Evolutionary conservation across 1,140 invertebrate species (phyloP), one percentile per base, ranked within the genome.

Genomic region (Conopomorpha cramerella): DNA sequence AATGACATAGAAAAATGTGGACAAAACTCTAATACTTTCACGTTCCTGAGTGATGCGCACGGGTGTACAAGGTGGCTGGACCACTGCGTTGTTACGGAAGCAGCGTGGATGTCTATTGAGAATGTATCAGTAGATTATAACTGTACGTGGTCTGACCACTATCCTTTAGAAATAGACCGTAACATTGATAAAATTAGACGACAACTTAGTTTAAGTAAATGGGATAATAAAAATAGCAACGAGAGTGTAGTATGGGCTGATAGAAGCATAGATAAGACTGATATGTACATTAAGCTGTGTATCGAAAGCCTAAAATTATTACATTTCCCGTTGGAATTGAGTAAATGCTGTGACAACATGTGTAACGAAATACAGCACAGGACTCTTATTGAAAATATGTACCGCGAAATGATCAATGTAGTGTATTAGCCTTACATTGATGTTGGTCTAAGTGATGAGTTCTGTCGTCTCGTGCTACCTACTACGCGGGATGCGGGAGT

Each of bases 101-200:
- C 34, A 10, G 34, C 34, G 4, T n/a, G 26, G 12, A 12, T 19
- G 13, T 16, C 34, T n/a, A 12, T 36, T 36, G 8, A n/a, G 16
- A 16, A 18, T n/a, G 26, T 17, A 3, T 11, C 15, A 11, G 17
- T 36, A 16, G 8, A 28, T 10, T 36, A 36, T 16, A 15, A 36
- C 15, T 13, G 16, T 10, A 28, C n/a, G 10, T 36, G 34, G 34
- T 36, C 34, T 2, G 34, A 36, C 18, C 34, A 36, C 16, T 16
- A 16, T n/a, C 34, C 34, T 16, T 18, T 36, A 16, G 26, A 16
- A 28, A 17, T 36, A 11, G 10, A 11, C 10, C 29, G 34, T 28
- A 28, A 29, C 18, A n/a, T 36, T 11, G n/a, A 28, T 36, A 28
- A 16, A 16, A 28, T 4, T 16, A 16, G 10, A 17, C 23, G 29